Evolutionary conservation across 2,888 invertebrate species (phyloP).

Genomic region (Julus scandinavius): DNA sequence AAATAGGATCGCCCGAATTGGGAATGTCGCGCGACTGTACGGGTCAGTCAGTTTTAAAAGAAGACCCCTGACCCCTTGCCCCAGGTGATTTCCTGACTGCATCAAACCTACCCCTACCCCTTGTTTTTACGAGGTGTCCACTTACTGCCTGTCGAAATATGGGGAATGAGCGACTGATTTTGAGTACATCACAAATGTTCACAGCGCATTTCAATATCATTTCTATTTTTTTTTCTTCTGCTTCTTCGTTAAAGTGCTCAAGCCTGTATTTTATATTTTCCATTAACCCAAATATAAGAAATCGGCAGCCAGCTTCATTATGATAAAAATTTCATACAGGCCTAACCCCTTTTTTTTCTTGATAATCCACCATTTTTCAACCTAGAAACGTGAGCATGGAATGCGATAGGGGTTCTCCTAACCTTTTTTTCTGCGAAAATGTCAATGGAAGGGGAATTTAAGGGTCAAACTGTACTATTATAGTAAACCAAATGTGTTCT

Average conservation of each 20-base stretch:
- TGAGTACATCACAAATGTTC: neutral
- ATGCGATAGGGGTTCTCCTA: neutral
- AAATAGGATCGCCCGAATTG: neutral
- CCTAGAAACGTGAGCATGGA: neutral
- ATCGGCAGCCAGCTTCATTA: too few species aligned
- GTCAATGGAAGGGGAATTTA: neutral
- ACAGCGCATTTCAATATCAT: neutral
- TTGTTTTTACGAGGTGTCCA: neutral
- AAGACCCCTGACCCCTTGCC: constrained; percentile 10
- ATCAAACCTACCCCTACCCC: neutral
- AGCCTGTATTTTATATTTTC: neutral
- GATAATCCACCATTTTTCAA: neutral
- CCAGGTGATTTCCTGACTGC: neutral
- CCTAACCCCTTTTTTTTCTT: neutral
- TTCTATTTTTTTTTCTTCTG: neutral
- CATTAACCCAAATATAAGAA: neutral
- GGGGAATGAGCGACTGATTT: neutral
- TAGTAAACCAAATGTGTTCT: neutral
- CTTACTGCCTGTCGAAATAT: neutral
- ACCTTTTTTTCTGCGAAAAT: neutral
- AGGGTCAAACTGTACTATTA: neutral
- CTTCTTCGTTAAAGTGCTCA: neutral
- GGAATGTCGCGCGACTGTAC: neutral
- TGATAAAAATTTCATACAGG: neutral
- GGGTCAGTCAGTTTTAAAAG: neutral